Evolutionary conservation across 2,888 invertebrate genomes (phyloP), one percentile per base, ranked within the genome.

Genomic region (Nesidiocoris tenuis): DNA sequence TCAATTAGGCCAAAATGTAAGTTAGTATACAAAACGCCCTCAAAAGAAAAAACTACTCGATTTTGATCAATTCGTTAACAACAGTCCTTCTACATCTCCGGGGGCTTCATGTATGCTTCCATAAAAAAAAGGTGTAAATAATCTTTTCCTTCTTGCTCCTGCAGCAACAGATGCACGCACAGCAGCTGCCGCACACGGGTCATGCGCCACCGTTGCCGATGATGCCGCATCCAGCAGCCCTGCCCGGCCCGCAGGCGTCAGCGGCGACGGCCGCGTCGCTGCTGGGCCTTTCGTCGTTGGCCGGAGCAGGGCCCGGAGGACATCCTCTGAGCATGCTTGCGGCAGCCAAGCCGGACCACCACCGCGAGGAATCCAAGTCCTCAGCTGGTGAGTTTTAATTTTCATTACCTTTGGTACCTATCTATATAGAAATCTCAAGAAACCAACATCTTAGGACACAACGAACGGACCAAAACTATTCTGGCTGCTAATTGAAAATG

Each of bases 151-250:
- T n/a, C n/a, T n/a, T n/a, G n/a, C 22, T 65, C n/a, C 81, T 91
- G 79, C 86, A 95, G 84, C 95, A 95, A 85, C 95, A 95, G 86
- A 94, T 95, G 93, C 95, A 95, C 84, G 94, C 94, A 54, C 94
- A 94, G 81, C 94, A 94, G 85, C 82, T 87, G 81, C 85, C 85
- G n/a, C 85, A 85, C 79, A 83, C 83, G 22, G 83, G 83, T 79
- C 84, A 81, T 81, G 91, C 92, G 70, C 90, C 91, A 59, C 90
- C 91, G n/a, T 85, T 88, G 78, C 89, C 89, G 64, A 89, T 92
- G 86, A 88, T 89, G 84, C 89, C 89, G 59, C 90, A 90, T 84
- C 89, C 90, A 1, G 88, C 88, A 21, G 88, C 88, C 21, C 82
- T 88, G 65, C 87, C 86, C 2, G 87, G 87, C 21, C 87, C 87